Conservation (phyloP, 2,113 vertebrate genomes). For the Prunella fulvescens region DNA sequence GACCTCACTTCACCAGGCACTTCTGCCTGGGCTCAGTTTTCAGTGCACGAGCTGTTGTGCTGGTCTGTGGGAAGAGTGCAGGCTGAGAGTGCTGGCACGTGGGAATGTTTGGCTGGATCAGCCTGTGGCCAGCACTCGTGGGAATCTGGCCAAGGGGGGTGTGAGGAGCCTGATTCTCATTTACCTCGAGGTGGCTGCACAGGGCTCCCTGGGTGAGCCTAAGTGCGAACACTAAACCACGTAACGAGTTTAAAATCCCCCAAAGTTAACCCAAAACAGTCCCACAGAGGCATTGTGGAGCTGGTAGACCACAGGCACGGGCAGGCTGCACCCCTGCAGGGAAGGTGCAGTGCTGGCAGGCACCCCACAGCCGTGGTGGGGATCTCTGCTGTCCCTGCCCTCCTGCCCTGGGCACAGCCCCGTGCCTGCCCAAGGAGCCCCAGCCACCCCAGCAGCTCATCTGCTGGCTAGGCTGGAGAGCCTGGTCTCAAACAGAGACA, state of each 20-base stretch:
- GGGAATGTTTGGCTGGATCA: background rate
- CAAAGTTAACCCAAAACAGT: background rate
- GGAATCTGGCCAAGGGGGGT: background rate
- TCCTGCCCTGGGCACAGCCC: rapidly evolving
- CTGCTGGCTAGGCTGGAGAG: conserved; percentile 32
- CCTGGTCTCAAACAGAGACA: conserved; percentile 53
- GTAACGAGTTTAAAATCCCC: background rate
- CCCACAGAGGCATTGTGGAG: background rate
- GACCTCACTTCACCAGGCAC: background rate
- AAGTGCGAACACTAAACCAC: background rate
- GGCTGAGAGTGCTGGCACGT: background rate
- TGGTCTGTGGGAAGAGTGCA: background rate
- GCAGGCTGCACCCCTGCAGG: rapidly evolving
- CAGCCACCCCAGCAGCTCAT: background rate
- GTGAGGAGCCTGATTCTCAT: background rate
- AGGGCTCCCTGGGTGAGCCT: background rate
- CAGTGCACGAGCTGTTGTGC: rapidly evolving
- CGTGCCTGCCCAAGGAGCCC: rapidly evolving
- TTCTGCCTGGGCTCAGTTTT: background rate
- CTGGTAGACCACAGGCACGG: background rate
- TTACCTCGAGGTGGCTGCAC: background rate
- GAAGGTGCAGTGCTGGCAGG: background rate
- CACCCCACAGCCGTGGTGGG: rapidly evolving
- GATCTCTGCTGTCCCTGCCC: rapidly evolving
- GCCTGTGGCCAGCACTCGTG: background rate